Percentiles rank a stretch among this genome's conserved stretches.
These are phyloP conservation scores for Fulmarus glacialis DNA, from an alignment of 2,113 vertebrate species.

Conservation along the genomic window DNA sequence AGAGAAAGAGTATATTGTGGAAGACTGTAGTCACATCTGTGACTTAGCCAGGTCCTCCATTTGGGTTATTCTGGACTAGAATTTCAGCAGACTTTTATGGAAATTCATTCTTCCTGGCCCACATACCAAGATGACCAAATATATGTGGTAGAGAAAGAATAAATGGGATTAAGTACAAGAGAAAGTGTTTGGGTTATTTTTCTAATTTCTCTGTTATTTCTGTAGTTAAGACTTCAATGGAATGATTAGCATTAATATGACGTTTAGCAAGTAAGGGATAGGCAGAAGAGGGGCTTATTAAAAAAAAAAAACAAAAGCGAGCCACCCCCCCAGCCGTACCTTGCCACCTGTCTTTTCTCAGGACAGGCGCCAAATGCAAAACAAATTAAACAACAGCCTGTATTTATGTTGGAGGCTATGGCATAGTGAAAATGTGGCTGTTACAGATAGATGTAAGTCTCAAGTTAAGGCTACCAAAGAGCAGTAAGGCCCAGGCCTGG, in stretches of 20 bases:
- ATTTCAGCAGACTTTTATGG: neutral
- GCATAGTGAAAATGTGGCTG: slow-evolving; percentile 18
- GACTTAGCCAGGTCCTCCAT: neutral
- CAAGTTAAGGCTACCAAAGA: slow-evolving; percentile 6
- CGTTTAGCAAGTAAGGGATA: neutral
- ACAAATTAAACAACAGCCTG: neutral
- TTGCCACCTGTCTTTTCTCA: neutral
- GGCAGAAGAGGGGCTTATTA: neutral
- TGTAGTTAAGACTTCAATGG: neutral
- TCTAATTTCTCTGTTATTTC: neutral
- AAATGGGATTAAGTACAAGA: neutral
- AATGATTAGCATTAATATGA: neutral
- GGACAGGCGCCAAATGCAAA: neutral
- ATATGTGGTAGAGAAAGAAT: neutral
- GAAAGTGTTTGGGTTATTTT: neutral
- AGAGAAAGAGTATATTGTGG: neutral
- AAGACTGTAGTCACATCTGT: neutral
- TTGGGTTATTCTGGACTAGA: neutral
- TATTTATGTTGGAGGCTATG: neutral
- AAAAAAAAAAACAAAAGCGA: too few relatives aligned
- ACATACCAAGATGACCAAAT: neutral
- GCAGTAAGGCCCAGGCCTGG: neutral
- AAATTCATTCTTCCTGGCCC: neutral
- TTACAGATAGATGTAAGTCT: slow-evolving; percentile 36
- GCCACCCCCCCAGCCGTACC: neutral